phyloP scores from a whole-genome alignment of 35 echinoderm and acorn worm genomes.

The Ophiothrix spiculata region DNA sequence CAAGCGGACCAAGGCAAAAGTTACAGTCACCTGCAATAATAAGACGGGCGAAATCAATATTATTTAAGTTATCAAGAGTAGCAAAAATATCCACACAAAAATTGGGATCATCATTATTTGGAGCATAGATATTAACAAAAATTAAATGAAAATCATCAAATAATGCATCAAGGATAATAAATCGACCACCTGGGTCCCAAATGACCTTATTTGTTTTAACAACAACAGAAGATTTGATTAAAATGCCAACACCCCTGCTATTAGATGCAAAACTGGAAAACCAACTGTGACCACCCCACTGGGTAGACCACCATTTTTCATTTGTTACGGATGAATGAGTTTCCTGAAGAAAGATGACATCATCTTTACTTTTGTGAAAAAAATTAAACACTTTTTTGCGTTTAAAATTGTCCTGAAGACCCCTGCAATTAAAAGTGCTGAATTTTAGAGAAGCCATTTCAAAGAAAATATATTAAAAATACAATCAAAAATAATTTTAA shows the following conservation, averaged over 20 bases:
- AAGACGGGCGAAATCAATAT: background rate
- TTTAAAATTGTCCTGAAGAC: slow-evolving; percentile 11
- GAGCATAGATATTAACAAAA: slow-evolving; percentile 20
- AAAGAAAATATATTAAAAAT: background rate
- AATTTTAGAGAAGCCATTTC: background rate
- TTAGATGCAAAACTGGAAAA: slow-evolving; percentile 10
- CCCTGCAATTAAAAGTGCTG: slow-evolving; percentile 10
- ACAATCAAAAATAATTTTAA: background rate
- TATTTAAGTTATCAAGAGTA: background rate
- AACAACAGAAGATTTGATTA: background rate
- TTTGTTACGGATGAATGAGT: background rate
- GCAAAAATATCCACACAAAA: slow-evolving; percentile 23
- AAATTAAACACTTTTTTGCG: slow-evolving; percentile 7
- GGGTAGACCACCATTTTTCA: background rate
- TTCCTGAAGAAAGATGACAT: slow-evolving; percentile 18
- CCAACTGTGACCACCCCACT: slow-evolving; percentile 11
- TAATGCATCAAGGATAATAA: background rate
- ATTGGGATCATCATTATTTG: slow-evolving; percentile 8
- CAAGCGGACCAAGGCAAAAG: background rate
- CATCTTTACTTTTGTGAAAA: slow-evolving; percentile 4
- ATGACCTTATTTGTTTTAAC: background rate
- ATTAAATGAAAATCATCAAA: background rate
- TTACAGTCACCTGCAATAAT: slow-evolving; percentile 12
- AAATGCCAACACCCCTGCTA: slow-evolving; percentile 15
- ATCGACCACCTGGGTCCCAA: slow-evolving; percentile 8